phyloP scores from a whole-genome alignment of 2,888 invertebrate species.

The Odontocolon sp. region DNA sequence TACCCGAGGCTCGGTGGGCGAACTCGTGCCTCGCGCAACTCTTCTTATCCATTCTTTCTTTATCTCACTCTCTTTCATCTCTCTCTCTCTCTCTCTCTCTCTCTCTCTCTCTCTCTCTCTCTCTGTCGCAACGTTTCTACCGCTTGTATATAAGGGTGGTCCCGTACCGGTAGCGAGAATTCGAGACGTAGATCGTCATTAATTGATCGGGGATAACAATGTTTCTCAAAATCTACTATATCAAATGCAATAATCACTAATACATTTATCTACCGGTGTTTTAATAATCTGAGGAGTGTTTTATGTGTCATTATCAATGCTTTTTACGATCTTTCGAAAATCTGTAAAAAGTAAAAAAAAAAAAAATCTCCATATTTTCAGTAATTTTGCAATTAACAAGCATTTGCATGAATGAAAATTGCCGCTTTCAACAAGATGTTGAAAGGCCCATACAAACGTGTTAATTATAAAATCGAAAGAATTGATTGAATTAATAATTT shows the following conservation, averaged over 20 bases:
- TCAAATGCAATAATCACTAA: background rate
- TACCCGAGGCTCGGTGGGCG: constrained; percentile 70
- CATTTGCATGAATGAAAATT: too few relatives aligned
- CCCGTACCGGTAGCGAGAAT: background rate
- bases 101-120: constrained; percentile 33
- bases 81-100: constrained; percentile 28
- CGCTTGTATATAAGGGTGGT: constrained; percentile 6
- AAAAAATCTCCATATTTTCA: too few relatives aligned
- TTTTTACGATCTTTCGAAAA: too few relatives aligned
- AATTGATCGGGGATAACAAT: background rate
- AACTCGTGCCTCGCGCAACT: constrained; percentile 60
- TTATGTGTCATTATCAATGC: too few relatives aligned
- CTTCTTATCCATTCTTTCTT: constrained; percentile 17
- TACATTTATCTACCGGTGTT: background rate
- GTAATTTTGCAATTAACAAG: too few relatives aligned
- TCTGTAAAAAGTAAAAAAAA: background rate
- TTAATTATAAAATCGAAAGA: too few relatives aligned
- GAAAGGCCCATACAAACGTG: too few relatives aligned
- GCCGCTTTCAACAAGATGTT: too few relatives aligned
- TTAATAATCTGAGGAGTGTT: too few relatives aligned
- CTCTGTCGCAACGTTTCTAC: background rate
- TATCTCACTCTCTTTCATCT: background rate
- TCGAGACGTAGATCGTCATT: background rate
- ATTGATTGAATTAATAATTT: too few relatives aligned
- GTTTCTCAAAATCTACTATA: background rate